Evolutionary conservation across 2,113 vertebrate species (phyloP).

Genomic region (Furnarius figulus): DNA sequence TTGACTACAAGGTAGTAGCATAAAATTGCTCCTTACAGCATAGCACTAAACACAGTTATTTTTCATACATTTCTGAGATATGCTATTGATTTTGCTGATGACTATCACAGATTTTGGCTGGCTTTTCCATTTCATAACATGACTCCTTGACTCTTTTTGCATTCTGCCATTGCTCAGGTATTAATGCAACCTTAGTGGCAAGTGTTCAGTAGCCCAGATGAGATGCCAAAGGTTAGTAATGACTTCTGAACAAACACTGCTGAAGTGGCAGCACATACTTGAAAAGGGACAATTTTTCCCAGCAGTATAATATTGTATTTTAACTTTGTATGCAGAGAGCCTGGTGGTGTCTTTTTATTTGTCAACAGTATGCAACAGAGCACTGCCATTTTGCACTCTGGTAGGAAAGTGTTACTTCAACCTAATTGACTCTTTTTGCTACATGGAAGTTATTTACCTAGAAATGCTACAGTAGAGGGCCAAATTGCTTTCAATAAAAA

Average conservation of each 20-base stretch:
- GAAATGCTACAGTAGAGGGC: background rate
- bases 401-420: conserved; percentile 34
- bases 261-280: conserved; percentile 24
- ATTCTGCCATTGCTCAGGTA: conserved; percentile 39
- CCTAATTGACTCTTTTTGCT: conserved; percentile 28
- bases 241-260: conserved; percentile 60
- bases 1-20: background rate
- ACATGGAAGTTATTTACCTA: conserved; percentile 20
- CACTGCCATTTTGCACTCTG: conserved; percentile 1
- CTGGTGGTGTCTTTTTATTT: conserved; percentile 53
- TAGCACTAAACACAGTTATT: background rate
- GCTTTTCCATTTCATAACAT: background rate
- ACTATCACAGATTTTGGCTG: background rate
- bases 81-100: conserved; percentile 7
- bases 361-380: conserved; percentile 23
- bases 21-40: background rate
- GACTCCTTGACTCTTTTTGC: background rate
- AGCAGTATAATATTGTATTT: conserved; percentile 53
- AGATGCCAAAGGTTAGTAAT: conserved; percentile 73
- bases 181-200: conserved; percentile 48
- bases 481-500: background rate
- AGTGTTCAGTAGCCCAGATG: conserved; percentile 46
- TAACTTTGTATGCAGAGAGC: conserved; percentile 29
- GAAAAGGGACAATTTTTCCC: conserved; percentile 2
- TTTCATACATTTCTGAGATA: background rate